Evolutionary conservation across 2,888 invertebrate species (phyloP).

Genomic region (Balanococcus diminutus): DNA sequence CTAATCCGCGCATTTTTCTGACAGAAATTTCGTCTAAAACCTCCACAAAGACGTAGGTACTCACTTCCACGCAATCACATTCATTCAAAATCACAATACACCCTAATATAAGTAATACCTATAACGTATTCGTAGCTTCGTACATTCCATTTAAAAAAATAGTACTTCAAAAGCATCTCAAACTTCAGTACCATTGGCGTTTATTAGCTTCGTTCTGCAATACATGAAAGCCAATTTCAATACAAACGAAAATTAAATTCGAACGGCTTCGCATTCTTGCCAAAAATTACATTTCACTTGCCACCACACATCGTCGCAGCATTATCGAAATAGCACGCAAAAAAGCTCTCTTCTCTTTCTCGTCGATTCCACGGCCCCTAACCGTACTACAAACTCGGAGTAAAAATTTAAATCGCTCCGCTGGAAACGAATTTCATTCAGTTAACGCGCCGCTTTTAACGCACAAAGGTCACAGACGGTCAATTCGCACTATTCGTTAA

Average conservation of each 20-base stretch:
- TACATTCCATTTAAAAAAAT: conserved; percentile 1
- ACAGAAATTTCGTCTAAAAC: too few relatives aligned
- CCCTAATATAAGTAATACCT: too few relatives aligned
- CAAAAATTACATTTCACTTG: background rate
- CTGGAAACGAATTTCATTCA: conserved; percentile 9
- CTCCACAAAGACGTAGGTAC: too few relatives aligned
- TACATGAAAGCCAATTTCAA: conserved; percentile 15
- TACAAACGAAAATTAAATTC: conserved; percentile 13
- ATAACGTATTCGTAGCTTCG: background rate
- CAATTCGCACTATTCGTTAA: conserved; percentile 10
- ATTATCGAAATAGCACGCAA: background rate
- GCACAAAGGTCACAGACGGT: conserved; percentile 20
- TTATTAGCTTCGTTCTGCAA: background rate
- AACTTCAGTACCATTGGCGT: background rate
- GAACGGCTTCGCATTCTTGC: background rate
- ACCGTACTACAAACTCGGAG: background rate
- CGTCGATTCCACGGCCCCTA: background rate
- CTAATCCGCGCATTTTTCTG: too few relatives aligned
- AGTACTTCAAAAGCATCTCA: background rate
- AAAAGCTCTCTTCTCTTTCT: background rate
- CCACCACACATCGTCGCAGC: background rate
- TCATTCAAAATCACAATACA: too few relatives aligned
- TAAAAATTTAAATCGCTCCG: background rate
- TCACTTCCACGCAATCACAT: too few relatives aligned
- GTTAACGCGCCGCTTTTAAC: background rate